A percentile compares a stretch with the other conserved stretches of the same genome.
phyloP scores from a whole-genome alignment of 2,113 vertebrate species.

The Pseudorectes ferrugineus region DNA sequence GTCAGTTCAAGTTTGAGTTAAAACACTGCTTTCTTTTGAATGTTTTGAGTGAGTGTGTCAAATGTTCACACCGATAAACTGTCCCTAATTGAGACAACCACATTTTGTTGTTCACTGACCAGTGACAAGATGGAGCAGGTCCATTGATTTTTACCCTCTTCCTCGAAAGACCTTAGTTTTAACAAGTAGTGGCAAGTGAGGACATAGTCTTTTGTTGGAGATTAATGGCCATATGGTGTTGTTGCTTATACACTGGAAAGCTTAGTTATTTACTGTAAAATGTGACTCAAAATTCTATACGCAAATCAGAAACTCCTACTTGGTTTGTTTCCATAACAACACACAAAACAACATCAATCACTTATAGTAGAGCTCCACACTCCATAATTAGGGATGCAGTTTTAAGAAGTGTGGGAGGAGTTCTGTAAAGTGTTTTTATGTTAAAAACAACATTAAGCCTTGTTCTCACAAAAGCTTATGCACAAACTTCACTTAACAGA shows the following conservation, averaged over 20 bases:
- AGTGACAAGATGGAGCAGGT: constrained; percentile 25
- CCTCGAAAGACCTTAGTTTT: constrained; percentile 20
- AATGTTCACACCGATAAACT: background rate
- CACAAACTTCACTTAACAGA: background rate
- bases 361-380: constrained; percentile 42
- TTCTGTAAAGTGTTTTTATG: constrained; percentile 40
- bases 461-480: constrained; percentile 5
- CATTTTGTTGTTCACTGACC: constrained; percentile 40
- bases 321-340: constrained; percentile 64
- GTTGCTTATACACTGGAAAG: constrained; percentile 40
- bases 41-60: background rate
- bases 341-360: constrained; percentile 45
- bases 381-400: constrained; percentile 54
- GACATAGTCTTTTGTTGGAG: constrained; percentile 25
- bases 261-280: constrained; percentile 58
- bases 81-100: constrained; percentile 15
- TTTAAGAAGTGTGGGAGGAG: constrained; percentile 55
- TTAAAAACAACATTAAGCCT: constrained; percentile 32
- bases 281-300: constrained; percentile 38
- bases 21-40: background rate
- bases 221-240: constrained; percentile 54
- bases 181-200: constrained; percentile 2
- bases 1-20: background rate
- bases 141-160: constrained; percentile 21
- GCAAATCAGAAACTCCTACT: constrained; percentile 48